Conservation (phyloP, 1,140 invertebrate species). For the Saccostrea cuccullata region DNA sequence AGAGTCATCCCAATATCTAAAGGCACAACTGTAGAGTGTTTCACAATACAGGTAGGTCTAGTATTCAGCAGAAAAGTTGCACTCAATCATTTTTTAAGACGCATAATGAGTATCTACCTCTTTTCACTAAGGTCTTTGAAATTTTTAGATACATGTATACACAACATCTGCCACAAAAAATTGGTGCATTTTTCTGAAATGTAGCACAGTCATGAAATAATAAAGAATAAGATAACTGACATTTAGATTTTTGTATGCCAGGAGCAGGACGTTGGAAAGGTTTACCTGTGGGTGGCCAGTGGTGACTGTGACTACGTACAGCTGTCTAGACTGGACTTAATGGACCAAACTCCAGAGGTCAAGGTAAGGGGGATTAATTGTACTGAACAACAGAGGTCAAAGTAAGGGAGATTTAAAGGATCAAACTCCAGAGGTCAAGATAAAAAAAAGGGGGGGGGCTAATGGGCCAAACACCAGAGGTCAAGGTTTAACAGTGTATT, state of each 20-base stretch:
- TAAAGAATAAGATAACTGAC: too few species aligned
- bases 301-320: slow-evolving; percentile 70
- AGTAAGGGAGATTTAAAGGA: too few species aligned
- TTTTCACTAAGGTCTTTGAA: too few species aligned
- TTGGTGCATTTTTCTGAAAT: too few species aligned
- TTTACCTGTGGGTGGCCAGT: slow-evolving; percentile 69
- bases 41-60: slow-evolving; percentile 69
- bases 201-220: too few species aligned
- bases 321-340: slow-evolving; percentile 65
- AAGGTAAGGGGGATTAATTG: slow-evolving; percentile 19
- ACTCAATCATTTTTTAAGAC: neutral
- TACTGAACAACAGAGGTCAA: too few species aligned
- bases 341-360: slow-evolving; percentile 48
- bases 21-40: slow-evolving; percentile 72
- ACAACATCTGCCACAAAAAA: too few species aligned
- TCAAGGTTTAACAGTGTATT: too few species aligned
- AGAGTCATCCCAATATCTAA: slow-evolving; percentile 69
- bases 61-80: neutral
- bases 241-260: neutral
- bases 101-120: too few species aligned
- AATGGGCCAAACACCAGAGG: slow-evolving; percentile 43
- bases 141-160: too few species aligned
- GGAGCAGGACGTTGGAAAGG: slow-evolving; percentile 42
- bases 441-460: slow-evolving; percentile 55
- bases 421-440: too few species aligned